These are phyloP conservation scores for Corythornis cristatus DNA, from an alignment of 2,113 vertebrate species.

Conservation along the genomic window DNA sequence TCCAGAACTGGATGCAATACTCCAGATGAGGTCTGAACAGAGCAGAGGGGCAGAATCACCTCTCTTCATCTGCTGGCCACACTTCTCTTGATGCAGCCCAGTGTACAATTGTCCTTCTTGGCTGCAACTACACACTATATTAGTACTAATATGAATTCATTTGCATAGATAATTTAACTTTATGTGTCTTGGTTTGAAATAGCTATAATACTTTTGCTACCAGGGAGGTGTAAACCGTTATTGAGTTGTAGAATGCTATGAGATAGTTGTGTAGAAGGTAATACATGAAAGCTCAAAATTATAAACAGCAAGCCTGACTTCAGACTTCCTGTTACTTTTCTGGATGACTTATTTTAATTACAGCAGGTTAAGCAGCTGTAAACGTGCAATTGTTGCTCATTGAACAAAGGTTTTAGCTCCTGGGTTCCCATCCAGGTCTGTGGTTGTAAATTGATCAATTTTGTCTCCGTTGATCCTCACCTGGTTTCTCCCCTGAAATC, in stretches of 20 bases:
- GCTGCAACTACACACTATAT: too few species aligned
- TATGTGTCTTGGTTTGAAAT: background rate
- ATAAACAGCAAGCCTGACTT: background rate
- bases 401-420: background rate
- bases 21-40: too few species aligned
- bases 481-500: background rate
- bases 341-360: conserved; percentile 20
- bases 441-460: background rate
- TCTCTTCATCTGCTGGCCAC: too few species aligned
- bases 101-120: too few species aligned
- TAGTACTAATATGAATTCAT: background rate
- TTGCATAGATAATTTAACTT: background rate
- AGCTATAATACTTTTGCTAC: background rate
- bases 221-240: background rate
- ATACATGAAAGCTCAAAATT: background rate
- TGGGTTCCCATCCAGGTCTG: background rate
- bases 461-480: background rate
- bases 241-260: background rate
- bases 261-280: background rate
- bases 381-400: background rate
- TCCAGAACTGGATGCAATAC: too few species aligned
- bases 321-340: background rate
- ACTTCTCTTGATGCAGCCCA: too few species aligned
- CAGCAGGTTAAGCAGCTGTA: background rate
- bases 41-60: too few species aligned